Percentiles rank a stretch among this genome's conserved stretches.
phyloP scores from a whole-genome alignment of 2,113 vertebrate species.

The Paramormyrops kingsleyae region DNA sequence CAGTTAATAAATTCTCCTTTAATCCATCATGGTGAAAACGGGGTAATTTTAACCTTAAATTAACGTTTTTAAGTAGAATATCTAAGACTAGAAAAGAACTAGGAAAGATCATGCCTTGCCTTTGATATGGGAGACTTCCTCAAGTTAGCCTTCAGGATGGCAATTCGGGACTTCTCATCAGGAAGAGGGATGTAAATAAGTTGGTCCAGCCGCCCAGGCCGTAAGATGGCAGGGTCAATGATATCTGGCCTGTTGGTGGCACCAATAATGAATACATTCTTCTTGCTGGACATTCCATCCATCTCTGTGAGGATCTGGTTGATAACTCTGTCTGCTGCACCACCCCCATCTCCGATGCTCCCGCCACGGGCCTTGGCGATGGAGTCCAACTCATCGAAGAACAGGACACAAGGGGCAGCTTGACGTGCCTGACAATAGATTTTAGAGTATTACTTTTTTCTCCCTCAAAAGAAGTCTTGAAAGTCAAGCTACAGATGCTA shows the following conservation, averaged over 20 bases:
- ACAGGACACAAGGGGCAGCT: constrained; percentile 91
- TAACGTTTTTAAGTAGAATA: neutral
- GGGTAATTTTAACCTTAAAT: neutral
- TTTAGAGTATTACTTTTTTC: neutral
- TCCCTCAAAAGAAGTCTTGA: neutral
- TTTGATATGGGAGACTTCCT: constrained; percentile 96
- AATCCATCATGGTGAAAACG: neutral
- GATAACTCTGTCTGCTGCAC: constrained; percentile 93
- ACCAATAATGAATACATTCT: constrained; percentile 97
- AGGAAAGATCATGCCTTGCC: constrained; percentile 50
- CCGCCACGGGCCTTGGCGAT: constrained; percentile 97
- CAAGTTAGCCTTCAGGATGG: constrained; percentile 94
- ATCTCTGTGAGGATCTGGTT: constrained; percentile 98
- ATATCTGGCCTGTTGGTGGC: constrained; percentile 97
- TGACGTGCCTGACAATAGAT: constrained; percentile 74
- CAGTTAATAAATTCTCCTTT: neutral
- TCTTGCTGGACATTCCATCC: constrained; percentile 99
- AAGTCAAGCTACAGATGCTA: neutral
- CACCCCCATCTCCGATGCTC: constrained; percentile 89
- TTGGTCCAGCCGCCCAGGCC: constrained; percentile 92
- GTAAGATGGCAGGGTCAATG: constrained; percentile 93
- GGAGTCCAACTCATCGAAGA: constrained; percentile 97
- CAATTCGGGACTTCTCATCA: constrained; percentile 92
- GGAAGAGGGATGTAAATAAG: constrained; percentile 97
- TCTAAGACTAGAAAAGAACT: neutral